These are phyloP conservation scores for Drosophila mimetica DNA, from an alignment of 2,888 invertebrate species.

Conservation along the genomic window DNA sequence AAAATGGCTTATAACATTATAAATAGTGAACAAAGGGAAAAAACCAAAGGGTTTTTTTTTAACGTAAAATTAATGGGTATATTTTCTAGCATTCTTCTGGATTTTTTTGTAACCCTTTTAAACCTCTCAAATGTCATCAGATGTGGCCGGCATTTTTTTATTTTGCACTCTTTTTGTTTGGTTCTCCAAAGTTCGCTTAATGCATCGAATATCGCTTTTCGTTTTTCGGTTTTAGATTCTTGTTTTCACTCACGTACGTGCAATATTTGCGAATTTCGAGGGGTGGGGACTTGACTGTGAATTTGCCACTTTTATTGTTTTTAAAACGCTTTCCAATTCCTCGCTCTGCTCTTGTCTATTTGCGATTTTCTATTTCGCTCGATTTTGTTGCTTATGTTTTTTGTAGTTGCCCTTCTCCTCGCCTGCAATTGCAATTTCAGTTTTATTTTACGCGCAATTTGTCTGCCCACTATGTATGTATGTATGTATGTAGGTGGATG, in stretches of 20 bases:
- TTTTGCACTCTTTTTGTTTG: conserved; percentile 22
- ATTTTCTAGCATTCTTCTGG: neutral
- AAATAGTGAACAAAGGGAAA: neutral
- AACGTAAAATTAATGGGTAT: neutral
- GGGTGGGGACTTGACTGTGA: conserved; percentile 50
- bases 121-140: conserved; percentile 25
- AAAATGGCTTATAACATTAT: no score
- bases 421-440: conserved; percentile 66
- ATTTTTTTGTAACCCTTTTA: neutral
- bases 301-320: conserved; percentile 77
- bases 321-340: conserved; percentile 76
- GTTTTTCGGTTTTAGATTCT: conserved; percentile 1
- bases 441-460: conserved; percentile 78
- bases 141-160: conserved; percentile 22
- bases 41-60: neutral
- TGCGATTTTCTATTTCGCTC: conserved; percentile 10
- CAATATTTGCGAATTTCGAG: conserved; percentile 64
- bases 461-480: conserved; percentile 43
- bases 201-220: conserved; percentile 40
- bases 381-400: conserved; percentile 23
- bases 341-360: conserved; percentile 25
- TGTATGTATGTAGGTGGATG: neutral
- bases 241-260: conserved; percentile 52
- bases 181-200: conserved; percentile 35
- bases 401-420: conserved; percentile 2